Evolutionary conservation across 2,113 vertebrate species (phyloP).

Genomic region (Herpetotheres cachinnans): DNA sequence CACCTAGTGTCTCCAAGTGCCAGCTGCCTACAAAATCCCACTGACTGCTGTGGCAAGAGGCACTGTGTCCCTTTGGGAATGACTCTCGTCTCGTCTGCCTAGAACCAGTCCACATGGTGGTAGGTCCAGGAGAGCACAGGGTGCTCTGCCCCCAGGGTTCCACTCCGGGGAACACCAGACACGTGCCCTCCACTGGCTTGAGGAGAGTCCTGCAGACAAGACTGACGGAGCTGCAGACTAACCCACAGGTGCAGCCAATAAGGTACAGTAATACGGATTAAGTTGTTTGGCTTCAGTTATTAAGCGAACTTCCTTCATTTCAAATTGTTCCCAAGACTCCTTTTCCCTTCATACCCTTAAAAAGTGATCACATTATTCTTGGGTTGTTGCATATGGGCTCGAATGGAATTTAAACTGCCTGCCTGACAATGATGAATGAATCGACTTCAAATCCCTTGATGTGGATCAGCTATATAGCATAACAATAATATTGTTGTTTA

Average conservation of each 20-base stretch:
- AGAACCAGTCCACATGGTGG: accelerated
- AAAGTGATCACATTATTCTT: slow-evolving; percentile 34
- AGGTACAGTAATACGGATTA: background rate
- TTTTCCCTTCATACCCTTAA: slow-evolving; percentile 17
- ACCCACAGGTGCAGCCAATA: background rate
- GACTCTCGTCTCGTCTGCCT: background rate
- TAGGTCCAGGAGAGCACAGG: background rate
- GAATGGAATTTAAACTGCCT: slow-evolving; percentile 40
- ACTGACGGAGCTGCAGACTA: background rate
- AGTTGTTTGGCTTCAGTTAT: background rate
- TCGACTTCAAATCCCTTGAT: slow-evolving; percentile 51
- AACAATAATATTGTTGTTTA: slow-evolving; percentile 64
- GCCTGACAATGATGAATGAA: slow-evolving; percentile 64
- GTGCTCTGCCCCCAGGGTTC: background rate
- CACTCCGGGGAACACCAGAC: background rate
- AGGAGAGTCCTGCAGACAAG: background rate
- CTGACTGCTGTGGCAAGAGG: background rate
- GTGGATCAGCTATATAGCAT: slow-evolving; percentile 50
- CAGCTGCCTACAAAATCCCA: background rate
- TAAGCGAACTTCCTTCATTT: background rate
- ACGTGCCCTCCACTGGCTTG: accelerated
- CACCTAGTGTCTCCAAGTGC: background rate
- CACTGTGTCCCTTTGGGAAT: background rate
- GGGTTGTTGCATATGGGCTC: background rate
- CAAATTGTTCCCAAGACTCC: slow-evolving; percentile 11